phyloP scores from a whole-genome alignment of 1,140 invertebrate genomes.

The Eurosta solidaginis region DNA sequence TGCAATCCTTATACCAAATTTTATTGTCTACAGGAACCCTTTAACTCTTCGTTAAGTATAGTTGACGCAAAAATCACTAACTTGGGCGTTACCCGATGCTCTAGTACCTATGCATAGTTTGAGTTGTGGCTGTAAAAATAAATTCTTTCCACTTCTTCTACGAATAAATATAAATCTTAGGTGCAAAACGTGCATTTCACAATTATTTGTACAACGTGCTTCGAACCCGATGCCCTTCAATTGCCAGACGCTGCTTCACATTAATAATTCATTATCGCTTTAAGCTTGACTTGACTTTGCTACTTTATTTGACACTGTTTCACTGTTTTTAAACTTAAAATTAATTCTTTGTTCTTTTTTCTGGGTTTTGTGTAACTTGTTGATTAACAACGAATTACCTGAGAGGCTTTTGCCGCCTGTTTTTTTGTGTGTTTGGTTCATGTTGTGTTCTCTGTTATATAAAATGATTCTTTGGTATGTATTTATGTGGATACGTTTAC shows the following conservation, averaged over 20 bases:
- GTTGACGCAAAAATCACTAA: no score
- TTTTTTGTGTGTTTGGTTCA: no score
- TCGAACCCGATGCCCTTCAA: background rate
- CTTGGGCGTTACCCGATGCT: no score
- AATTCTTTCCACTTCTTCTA: background rate
- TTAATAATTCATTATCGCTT: background rate
- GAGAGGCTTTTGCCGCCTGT: background rate
- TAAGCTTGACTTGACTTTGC: background rate
- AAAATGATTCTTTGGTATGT: no score
- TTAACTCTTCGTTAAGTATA: no score
- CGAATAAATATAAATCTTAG: background rate
- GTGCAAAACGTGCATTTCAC: background rate
- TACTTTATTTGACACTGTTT: slow-evolving; percentile 7
- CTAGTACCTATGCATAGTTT: no score
- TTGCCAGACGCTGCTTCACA: background rate
- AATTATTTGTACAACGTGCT: slow-evolving; percentile 7
- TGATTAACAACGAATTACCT: slow-evolving; percentile 6
- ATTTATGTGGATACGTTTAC: no score
- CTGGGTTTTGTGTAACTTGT: slow-evolving; percentile 5
- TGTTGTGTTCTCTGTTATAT: no score
- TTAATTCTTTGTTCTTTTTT: background rate
- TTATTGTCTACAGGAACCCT: no score
- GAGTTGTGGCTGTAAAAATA: no score
- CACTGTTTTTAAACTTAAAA: background rate
- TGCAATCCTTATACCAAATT: no score